Percentiles rank a stretch among this genome's conserved stretches.
These are phyloP conservation scores for Brachypodius melanocephalos DNA, from an alignment of 2,113 vertebrate genomes.

Conservation along the genomic window DNA sequence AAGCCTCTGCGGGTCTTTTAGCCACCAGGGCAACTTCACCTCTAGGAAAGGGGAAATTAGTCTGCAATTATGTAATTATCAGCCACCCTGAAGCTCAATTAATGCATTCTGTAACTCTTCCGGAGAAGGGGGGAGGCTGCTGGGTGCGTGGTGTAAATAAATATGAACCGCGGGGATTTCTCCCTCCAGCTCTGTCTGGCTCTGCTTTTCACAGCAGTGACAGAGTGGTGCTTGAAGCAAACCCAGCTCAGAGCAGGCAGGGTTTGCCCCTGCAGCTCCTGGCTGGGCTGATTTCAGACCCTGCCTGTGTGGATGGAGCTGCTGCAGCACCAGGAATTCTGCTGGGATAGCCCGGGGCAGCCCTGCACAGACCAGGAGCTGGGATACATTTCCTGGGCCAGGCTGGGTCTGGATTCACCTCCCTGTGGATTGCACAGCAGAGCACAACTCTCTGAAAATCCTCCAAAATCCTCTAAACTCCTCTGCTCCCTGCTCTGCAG, in stretches of 20 bases:
- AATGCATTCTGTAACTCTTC: not conserved
- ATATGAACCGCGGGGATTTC: rapidly evolving
- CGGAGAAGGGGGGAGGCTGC: not conserved
- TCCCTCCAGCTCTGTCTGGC: not conserved
- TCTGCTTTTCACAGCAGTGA: rapidly evolving
- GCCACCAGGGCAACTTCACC: not conserved
- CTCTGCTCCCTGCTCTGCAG: not conserved
- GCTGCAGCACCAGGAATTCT: not conserved
- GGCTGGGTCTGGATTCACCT: not conserved
- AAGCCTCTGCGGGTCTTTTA: not conserved
- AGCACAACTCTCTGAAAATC: not conserved
- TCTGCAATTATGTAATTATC: conserved; percentile 25
- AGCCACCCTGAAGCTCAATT: conserved; percentile 3
- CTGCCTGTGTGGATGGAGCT: not conserved
- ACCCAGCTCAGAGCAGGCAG: not conserved
- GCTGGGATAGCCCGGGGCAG: not conserved
- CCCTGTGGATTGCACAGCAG: rapidly evolving
- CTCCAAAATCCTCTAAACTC: not conserved
- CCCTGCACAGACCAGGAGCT: not conserved
- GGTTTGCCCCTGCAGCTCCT: not conserved
- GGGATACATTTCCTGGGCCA: not conserved
- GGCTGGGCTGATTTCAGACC: not conserved
- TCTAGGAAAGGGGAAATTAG: conserved; percentile 34
- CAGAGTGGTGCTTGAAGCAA: rapidly evolving
- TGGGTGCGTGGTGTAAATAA: not conserved